Evolutionary conservation across 2,888 invertebrate species (phyloP).

Genomic region (Ligdia adustata): DNA sequence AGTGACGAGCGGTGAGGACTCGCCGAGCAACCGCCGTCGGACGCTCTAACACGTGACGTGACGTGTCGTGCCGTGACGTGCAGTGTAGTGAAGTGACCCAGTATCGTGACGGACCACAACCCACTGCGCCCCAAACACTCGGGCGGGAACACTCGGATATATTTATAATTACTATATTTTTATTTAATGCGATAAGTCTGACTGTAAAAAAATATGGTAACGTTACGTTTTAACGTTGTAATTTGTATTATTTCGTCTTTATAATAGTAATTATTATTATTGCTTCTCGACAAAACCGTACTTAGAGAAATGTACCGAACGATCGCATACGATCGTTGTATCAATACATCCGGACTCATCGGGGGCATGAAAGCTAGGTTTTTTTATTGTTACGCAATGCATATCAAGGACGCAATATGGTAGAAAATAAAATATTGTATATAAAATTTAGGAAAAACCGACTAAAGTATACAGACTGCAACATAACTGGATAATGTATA

Average conservation of each 20-base stretch:
- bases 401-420: constrained; percentile 84
- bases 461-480: constrained; percentile 80
- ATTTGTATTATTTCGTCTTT: constrained; percentile 74
- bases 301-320: constrained; percentile 63
- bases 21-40: background rate
- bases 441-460: constrained; percentile 75
- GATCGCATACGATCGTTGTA: constrained; percentile 48
- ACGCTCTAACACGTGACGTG: too few relatives aligned
- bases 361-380: constrained; percentile 78
- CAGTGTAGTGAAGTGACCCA: too few relatives aligned
- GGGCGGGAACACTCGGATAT: constrained; percentile 64
- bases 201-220: constrained; percentile 74
- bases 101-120: constrained; percentile 22
- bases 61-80: too few relatives aligned
- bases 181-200: constrained; percentile 83
- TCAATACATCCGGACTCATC: constrained; percentile 65
- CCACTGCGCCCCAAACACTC: too few relatives aligned
- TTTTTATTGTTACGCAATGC: constrained; percentile 84
- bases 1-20: background rate
- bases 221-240: constrained; percentile 70
- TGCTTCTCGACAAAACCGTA: constrained; percentile 77
- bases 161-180: constrained; percentile 82
- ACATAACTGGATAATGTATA: constrained; percentile 75
- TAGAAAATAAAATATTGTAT: constrained; percentile 84
- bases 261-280: too few relatives aligned